Base-by-base conservation (phyloP, 2,797 vertebrate genomes). In the Paramormyrops hopkinsi region DNA sequence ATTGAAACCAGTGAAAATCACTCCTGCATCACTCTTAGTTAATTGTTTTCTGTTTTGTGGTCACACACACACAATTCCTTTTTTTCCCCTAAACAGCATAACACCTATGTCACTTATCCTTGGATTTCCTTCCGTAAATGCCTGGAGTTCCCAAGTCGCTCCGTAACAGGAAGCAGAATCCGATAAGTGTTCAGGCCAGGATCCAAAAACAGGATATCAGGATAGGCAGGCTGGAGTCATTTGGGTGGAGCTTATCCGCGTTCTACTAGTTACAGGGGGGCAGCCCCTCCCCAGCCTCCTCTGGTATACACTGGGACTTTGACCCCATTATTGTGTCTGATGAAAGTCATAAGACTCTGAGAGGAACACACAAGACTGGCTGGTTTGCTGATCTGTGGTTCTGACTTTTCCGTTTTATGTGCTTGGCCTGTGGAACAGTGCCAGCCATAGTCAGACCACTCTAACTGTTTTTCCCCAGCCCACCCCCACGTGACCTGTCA, bases 101-200 rank as follows among this genome's bases (percentile, higher is more conserved):
- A 83, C 37, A n/a, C 6, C n/a, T 22, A 44, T 46, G 44, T 46
- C 76, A 48, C 2, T 83, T 83, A 48, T 44, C 44, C 7, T 83
- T 22, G 76, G 37, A n/a, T 25, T 54, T 86, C 84, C 22, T 86
- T 86, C 33, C 14, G 22, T 51, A 53, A 17, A 86, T 86, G 25
- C 22, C n/a, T 59, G 14, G 51, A 56, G 12, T 19, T 37, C 85
- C 50, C 6, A 56, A 29, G 6, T 37, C 25, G 50, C 53, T 87
- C 85, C 14, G 85, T 37, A 41, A 51, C 85, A 56, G 85, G 85
- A 87, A 87, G 85, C 29, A 59, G 85, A 53, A 87, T 59, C 5
- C 33, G 53, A 87, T 87, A 86, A 86, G 33, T 41, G 50, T 54
- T 41, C 85, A 29, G 11, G 53, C 85, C 85, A 56, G 53, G 17